Base-by-base conservation (phyloP, 2,888 invertebrate genomes). In the Sinopyrophorus schimmeli region DNA sequence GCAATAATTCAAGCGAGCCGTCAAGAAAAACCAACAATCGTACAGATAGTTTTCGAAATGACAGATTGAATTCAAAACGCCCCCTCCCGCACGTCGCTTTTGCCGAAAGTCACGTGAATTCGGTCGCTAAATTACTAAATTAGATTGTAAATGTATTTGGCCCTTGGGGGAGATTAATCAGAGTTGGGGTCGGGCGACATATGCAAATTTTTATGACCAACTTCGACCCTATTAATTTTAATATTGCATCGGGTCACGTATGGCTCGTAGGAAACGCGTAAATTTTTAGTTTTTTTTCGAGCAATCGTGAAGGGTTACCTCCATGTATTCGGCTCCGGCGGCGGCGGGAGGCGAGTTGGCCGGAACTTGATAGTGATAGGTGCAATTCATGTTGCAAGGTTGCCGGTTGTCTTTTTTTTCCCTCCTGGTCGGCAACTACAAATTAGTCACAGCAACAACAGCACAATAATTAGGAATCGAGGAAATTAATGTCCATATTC, bases 321-420 rank as follows among this genome's bases (percentile, higher is more conserved):
- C 72, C 20, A 73, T 54, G 57, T 66, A 73, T 31, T 72, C 73
- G 11, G 71, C 72, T 41, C 72, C 71, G 12, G 69, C 62, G 9
- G 71, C 72, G 38, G 67, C 66, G 32, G 66, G 66, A 5, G 57
- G 69, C 67, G 57, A 60, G 47, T 51, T 67, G 63, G 53, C 68
- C 65, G 60, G 70, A 43, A 72, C 66, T 59, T 73, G 73, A 55
- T 74, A 73, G 10, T 70, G 61, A 57, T 72, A 62, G 30, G 72
- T 68, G 60, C 72, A 73, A 57, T 69, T 70, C 73, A 74, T 72
- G 46, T 49, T 47, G 39, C 35, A 47, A n/a, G n/a, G n/a, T n/a
- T n/a, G n/a, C n/a, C n/a, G n/a, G n/a, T n/a, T n/a, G n/a, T n/a
- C 39, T 47, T 41, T 42, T 28, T 24, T 24, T n/a, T n/a, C n/a